A percentile compares a stretch with the other conserved stretches of the same genome.
phyloP scores from a whole-genome alignment of 2,113 vertebrate genomes.

The Paradoxurus hermaphroditus region DNA sequence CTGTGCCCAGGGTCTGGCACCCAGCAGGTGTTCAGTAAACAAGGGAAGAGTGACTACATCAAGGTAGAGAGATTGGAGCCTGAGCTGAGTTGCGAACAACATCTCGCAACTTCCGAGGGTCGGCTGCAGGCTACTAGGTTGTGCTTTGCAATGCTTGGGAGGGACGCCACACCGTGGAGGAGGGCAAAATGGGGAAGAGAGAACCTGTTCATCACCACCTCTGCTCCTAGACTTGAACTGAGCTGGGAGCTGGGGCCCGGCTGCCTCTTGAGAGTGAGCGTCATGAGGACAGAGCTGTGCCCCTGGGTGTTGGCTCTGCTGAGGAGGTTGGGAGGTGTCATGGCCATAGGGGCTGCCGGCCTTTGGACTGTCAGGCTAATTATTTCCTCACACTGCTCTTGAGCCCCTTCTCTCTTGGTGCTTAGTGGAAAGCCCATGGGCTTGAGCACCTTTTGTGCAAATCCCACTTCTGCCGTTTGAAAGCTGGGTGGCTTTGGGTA shows the following conservation, averaged over 20 bases:
- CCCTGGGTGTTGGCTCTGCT: background rate
- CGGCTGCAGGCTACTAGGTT: background rate
- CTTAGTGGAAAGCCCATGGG: background rate
- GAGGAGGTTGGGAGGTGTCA: background rate
- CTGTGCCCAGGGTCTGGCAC: background rate
- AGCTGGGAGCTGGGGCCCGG: constrained; percentile 90
- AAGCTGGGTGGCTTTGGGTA: background rate
- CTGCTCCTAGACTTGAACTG: constrained; percentile 89
- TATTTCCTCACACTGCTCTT: background rate
- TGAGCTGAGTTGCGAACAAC: background rate
- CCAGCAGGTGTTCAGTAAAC: background rate
- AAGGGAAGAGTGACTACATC: background rate
- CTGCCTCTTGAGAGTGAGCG: constrained; percentile 89
- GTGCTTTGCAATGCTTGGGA: rapidly evolving
- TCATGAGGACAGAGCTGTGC: constrained; percentile 79
- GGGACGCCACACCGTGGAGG: background rate
- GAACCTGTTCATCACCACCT: constrained; percentile 64
- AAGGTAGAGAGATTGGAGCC: background rate
- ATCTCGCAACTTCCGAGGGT: background rate
- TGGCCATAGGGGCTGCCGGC: background rate
- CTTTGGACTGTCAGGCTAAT: background rate
- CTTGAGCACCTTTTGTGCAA: background rate
- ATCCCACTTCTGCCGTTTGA: background rate
- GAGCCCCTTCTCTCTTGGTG: background rate
- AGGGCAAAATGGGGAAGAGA: background rate